These are phyloP conservation scores for Diloba caeruleocephala DNA, from an alignment of 2,888 invertebrate genomes.

Conservation along the genomic window DNA sequence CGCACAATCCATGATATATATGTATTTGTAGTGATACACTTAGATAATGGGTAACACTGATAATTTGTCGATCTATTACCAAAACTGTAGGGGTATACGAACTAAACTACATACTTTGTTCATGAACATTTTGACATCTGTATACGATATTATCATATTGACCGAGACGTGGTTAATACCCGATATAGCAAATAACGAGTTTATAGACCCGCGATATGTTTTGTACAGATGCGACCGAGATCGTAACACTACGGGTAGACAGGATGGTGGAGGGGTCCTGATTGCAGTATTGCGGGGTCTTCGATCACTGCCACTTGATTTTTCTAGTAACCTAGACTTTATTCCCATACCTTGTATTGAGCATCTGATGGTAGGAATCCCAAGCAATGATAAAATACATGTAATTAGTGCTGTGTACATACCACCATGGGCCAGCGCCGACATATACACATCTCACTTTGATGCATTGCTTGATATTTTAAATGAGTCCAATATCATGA, in stretches of 20 bases:
- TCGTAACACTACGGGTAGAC: background rate
- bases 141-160: too few species aligned
- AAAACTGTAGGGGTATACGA: too few species aligned
- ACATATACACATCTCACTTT: slow-evolving; percentile 1
- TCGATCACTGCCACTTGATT: background rate
- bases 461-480: background rate
- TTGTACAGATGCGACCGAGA: slow-evolving; percentile 4
- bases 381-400: background rate
- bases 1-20: too few species aligned
- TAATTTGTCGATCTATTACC: too few species aligned
- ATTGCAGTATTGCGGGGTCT: background rate
- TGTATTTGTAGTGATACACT: too few species aligned
- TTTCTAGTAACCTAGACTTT: background rate
- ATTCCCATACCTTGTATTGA: background rate
- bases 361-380: slow-evolving; percentile 1
- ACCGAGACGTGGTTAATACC: too few species aligned
- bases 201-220: background rate
- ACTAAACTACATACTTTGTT: too few species aligned
- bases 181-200: background rate
- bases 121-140: too few species aligned
- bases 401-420: slow-evolving; percentile 3
- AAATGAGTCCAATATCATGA: background rate
- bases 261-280: slow-evolving; percentile 4
- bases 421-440: background rate
- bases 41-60: too few species aligned